These are phyloP conservation scores for Sinopyrophorus schimmeli DNA, from an alignment of 2,888 invertebrate genomes.

Conservation along the genomic window DNA sequence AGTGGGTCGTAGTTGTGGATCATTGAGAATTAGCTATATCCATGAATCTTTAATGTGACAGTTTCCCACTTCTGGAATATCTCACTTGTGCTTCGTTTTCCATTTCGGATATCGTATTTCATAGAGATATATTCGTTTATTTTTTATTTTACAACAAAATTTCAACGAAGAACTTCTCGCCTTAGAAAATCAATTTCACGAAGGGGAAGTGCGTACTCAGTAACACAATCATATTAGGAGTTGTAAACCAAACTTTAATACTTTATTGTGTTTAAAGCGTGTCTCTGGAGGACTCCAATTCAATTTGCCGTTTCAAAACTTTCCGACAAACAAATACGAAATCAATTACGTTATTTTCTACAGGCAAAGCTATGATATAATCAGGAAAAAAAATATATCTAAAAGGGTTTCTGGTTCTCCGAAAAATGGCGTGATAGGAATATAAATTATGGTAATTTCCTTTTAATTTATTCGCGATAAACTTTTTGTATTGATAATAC, in stretches of 20 bases:
- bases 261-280: constrained; percentile 33
- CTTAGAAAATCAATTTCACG: constrained; percentile 6
- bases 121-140: constrained; percentile 8
- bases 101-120: constrained; percentile 23
- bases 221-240: constrained; percentile 22
- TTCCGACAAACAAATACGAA: constrained; percentile 27
- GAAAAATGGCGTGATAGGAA: too few species aligned
- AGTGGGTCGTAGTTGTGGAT: constrained; percentile 17
- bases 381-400: constrained; percentile 16
- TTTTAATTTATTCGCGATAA: too few species aligned
- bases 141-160: constrained; percentile 1
- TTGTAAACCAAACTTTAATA: constrained; percentile 32
- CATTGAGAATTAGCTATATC: constrained; percentile 24
- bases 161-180: background rate
- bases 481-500: too few species aligned
- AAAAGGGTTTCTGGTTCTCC: constrained; percentile 4
- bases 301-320: constrained; percentile 34
- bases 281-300: constrained; percentile 32
- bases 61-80: constrained; percentile 25
- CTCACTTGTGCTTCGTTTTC: constrained; percentile 23
- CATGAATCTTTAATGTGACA: constrained; percentile 34
- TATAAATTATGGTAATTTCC: too few species aligned
- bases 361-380: constrained; percentile 18
- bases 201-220: constrained; percentile 13
- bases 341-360: constrained; percentile 27